Evolutionary conservation across 2,888 invertebrate genomes (phyloP).

Genomic region (Rhimphoctona megacephalus): DNA sequence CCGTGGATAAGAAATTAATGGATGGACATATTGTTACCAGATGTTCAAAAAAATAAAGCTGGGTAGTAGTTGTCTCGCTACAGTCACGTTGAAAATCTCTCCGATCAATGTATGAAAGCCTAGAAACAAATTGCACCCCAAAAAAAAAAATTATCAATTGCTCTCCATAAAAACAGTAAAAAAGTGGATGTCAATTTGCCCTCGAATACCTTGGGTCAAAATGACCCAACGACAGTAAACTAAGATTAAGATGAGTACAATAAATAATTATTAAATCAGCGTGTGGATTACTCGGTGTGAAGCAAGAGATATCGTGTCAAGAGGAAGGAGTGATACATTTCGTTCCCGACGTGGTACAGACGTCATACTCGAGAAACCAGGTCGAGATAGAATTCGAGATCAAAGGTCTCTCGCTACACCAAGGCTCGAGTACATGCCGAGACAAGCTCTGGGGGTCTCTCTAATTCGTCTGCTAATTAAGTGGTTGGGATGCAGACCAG

Average conservation of each 20-base stretch:
- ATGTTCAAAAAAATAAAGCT: too few species aligned
- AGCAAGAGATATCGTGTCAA: background rate
- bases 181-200: background rate
- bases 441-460: slow-evolving; percentile 55
- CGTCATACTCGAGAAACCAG: slow-evolving; percentile 30
- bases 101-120: background rate
- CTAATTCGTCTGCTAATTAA: slow-evolving; percentile 67
- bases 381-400: slow-evolving; percentile 66
- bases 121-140: background rate
- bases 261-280: background rate
- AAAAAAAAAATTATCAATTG: too few species aligned
- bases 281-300: background rate
- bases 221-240: background rate
- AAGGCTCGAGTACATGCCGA: slow-evolving; percentile 44
- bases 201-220: background rate
- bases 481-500: slow-evolving; percentile 58
- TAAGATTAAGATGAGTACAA: background rate
- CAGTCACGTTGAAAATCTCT: too few species aligned
- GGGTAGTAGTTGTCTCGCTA: too few species aligned
- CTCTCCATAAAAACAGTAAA: background rate
- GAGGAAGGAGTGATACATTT: slow-evolving; percentile 42
- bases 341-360: slow-evolving; percentile 16
- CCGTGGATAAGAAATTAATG: too few species aligned
- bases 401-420: slow-evolving; percentile 60
- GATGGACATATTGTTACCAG: too few species aligned